Evolutionary conservation across 1,140 invertebrate genomes (phyloP), one percentile per base, ranked within the genome.

Genomic region (Drosophila carrolli): DNA sequence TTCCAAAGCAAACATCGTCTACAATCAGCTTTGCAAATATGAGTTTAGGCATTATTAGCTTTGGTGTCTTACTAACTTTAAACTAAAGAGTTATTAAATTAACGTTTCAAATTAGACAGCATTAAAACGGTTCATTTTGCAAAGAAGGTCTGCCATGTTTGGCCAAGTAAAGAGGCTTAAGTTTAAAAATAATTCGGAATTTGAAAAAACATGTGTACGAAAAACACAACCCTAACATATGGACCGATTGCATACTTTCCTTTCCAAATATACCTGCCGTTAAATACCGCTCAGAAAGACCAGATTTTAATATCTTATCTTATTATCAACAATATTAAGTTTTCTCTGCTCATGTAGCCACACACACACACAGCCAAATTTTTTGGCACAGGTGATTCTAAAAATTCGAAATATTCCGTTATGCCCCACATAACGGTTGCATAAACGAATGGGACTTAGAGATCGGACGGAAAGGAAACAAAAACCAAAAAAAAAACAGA

Each of bases 391-490:
- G 46, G 59, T 68, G 43, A 44, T 41, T 60, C 43, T 13, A 10
- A 51, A 67, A 46, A 65, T 47, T 70, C 16, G 29, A 40, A 41
- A 57, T 58, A 71, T 71, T 72, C 44, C 65, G 68, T 58, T 72
- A 71, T 58, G 51, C 51, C 44, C 53, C 53, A 72, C 56, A 71
- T 72, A 72, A 50, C 37, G 53, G 51, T 71, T 58, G 68, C 53
- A 72, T 72, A 43, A 58, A 70, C 38, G 59, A 38, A n/a, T 37
- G 46, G 19, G 9, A 38, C 23, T 51, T 51, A 6, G 40, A 37
- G 46, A 43, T 50, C 29, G 65, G 65, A 13, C 46, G 13, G 40
- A 23, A 61, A 27, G 47, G 40, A 40, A 56, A 27, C 67, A 71
- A 48, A 14, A n/a, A 16, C 16, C 16, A 23, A 23, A 23, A 23